These are phyloP conservation scores for Drosophila melanosoma DNA, from an alignment of 2,888 invertebrate genomes.

Conservation along the genomic window DNA sequence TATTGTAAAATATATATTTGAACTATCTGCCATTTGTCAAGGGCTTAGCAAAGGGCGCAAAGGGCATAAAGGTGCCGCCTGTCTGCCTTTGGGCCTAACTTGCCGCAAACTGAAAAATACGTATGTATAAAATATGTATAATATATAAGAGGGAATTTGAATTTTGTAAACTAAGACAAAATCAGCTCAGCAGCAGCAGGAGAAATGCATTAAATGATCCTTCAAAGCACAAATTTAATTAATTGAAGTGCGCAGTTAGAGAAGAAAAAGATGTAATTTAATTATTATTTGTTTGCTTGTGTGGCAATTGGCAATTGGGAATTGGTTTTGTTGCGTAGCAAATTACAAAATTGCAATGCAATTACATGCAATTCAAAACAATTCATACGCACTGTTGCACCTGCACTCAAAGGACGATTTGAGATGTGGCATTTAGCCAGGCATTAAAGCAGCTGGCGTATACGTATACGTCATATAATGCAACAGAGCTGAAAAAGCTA, in stretches of 20 bases:
- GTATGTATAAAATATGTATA: neutral
- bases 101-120: constrained; percentile 26
- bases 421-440: constrained; percentile 1
- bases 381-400: constrained; percentile 72
- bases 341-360: constrained; percentile 51
- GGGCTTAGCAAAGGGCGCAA: constrained; percentile 9
- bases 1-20: constrained; percentile 39
- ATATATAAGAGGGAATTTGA: constrained; percentile 29
- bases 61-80: constrained; percentile 25
- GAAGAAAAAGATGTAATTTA: constrained; percentile 43
- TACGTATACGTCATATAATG: constrained; percentile 35
- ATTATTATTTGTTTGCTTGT: constrained; percentile 29
- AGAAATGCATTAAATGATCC: neutral
- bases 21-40: constrained; percentile 38
- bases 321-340: constrained; percentile 19
- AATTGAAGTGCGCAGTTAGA: constrained; percentile 1
- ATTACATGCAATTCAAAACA: constrained; percentile 62
- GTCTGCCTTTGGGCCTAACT: constrained; percentile 21
- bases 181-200: neutral
- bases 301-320: constrained; percentile 36
- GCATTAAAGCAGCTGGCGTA: constrained; percentile 26
- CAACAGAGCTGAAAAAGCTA: constrained; percentile 41
- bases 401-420: constrained; percentile 18
- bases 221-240: constrained; percentile 23
- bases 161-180: constrained; percentile 9